phyloP scores from a whole-genome alignment of 2,113 vertebrate genomes.

The Microcebus jonahi region DNA sequence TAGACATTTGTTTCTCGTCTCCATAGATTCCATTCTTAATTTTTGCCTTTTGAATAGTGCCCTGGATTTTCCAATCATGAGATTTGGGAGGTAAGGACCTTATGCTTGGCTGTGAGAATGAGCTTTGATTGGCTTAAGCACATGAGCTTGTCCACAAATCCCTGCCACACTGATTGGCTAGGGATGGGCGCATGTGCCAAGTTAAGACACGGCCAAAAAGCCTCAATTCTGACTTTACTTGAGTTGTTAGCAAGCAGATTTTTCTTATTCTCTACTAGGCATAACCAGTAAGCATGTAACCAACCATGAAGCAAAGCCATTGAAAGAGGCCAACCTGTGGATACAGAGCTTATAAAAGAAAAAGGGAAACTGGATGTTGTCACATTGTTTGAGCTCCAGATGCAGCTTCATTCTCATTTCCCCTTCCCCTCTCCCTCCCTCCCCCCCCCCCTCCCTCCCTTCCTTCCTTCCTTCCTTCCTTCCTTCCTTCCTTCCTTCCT shows the following conservation, averaged over 20 bases:
- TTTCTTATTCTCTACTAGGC: background rate
- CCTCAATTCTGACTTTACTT: background rate
- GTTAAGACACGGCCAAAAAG: background rate
- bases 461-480: too few species aligned
- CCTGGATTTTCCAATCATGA: background rate
- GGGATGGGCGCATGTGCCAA: background rate
- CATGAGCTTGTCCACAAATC: background rate
- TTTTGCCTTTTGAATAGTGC: background rate
- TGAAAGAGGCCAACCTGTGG: background rate
- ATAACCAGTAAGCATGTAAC: background rate
- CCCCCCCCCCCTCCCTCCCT: fast-evolving
- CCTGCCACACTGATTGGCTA: background rate
- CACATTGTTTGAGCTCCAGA: background rate
- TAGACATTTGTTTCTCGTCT: background rate
- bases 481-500: too few species aligned
- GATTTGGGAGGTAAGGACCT: background rate
- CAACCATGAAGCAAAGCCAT: background rate
- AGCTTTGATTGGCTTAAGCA: background rate
- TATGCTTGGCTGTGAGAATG: background rate
- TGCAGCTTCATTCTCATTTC: background rate
- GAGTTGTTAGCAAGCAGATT: background rate
- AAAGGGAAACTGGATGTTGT: background rate
- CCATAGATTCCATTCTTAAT: background rate
- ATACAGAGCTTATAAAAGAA: background rate
- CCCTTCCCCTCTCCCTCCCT: too few species aligned